These are phyloP conservation scores for Scalopus aquaticus DNA, from an alignment of 2,113 vertebrate species.

Conservation along the genomic window DNA sequence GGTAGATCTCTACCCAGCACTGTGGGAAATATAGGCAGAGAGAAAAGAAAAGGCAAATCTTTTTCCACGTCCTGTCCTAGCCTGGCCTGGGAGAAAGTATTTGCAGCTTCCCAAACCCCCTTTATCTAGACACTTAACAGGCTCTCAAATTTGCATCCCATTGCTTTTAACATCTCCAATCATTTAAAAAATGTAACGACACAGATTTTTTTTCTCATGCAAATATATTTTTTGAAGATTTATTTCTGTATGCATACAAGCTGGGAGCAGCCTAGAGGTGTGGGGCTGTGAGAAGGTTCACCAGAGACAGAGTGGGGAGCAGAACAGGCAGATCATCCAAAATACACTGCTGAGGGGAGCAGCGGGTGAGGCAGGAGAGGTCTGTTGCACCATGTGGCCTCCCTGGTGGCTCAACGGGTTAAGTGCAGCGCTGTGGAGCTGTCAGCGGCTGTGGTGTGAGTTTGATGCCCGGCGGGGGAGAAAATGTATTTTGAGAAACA, in stretches of 20 bases:
- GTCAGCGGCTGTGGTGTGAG: no score
- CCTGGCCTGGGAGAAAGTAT: background rate
- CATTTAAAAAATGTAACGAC: background rate
- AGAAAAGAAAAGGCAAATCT: background rate
- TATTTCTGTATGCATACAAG: no score
- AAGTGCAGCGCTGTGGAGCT: no score
- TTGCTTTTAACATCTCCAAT: background rate
- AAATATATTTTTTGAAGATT: background rate
- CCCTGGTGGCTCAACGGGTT: no score
- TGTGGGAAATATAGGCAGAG: background rate
- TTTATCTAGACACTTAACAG: background rate
- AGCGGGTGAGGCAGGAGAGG: no score
- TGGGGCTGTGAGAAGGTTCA: no score
- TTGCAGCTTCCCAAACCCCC: background rate
- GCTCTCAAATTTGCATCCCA: background rate
- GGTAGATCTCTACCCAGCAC: background rate
- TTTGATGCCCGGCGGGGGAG: no score
- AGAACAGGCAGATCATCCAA: no score
- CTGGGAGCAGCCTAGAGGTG: no score
- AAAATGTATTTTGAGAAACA: background rate
- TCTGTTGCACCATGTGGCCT: no score
- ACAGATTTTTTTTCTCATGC: background rate
- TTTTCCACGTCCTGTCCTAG: accelerated
- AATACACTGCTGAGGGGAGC: no score
- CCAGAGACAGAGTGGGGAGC: no score